Conservation (phyloP, 2,888 invertebrate genomes). For the Hetaerina titia region DNA sequence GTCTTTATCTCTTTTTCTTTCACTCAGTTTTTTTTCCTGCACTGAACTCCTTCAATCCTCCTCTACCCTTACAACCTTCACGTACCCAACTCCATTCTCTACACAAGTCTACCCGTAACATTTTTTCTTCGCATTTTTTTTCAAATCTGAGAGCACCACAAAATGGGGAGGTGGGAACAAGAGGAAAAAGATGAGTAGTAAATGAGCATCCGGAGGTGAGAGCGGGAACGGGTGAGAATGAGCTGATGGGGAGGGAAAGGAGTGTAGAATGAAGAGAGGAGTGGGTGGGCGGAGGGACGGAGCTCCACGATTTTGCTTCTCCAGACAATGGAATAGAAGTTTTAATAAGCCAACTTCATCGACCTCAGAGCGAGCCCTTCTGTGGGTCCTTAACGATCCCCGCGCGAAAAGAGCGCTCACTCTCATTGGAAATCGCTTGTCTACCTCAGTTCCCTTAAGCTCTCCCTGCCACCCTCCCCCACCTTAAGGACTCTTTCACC, state of each 20-base stretch:
- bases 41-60: background rate
- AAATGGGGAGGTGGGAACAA: no score
- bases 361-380: background rate
- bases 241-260: background rate
- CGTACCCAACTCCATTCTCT: background rate
- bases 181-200: no score
- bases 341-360: slow-evolving; percentile 63
- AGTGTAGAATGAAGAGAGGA: background rate
- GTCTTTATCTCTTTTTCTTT: background rate
- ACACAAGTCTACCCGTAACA: background rate
- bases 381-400: slow-evolving; percentile 11
- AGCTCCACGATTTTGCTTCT: background rate
- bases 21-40: background rate
- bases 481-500: background rate
- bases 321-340: slow-evolving; percentile 58
- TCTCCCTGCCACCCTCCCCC: background rate
- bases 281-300: background rate
- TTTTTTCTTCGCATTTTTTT: slow-evolving; percentile 3
- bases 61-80: background rate
- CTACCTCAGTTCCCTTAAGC: background rate
- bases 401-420: background rate
- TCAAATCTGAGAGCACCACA: no score
- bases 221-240: background rate
- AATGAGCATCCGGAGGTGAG: no score
- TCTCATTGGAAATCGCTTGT: slow-evolving; percentile 60